A percentile compares a stretch with the other conserved stretches of the same genome.
These are phyloP conservation scores for Sebastes nivosus DNA, from an alignment of 2,797 vertebrate genomes.

Conservation along the genomic window DNA sequence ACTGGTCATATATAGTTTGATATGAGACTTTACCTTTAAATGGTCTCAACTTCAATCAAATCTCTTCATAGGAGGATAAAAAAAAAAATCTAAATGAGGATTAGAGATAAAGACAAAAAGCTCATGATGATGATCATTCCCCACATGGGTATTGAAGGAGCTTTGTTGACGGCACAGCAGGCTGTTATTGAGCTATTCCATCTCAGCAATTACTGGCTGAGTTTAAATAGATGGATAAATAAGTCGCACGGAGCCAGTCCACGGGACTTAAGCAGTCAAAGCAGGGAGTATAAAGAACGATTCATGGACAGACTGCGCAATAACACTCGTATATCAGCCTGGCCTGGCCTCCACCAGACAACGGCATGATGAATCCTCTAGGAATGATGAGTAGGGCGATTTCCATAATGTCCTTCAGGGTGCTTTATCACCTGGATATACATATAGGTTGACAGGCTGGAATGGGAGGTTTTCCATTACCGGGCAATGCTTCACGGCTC, in stretches of 20 bases:
- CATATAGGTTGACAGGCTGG: neutral
- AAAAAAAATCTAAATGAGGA: neutral
- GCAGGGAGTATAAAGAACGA: neutral
- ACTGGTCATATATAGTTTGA: neutral
- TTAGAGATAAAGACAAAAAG: conserved; percentile 15
- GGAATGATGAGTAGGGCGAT: conserved; percentile 55
- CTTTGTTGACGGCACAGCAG: neutral
- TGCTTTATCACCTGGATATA: conserved; percentile 42
- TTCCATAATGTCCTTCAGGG: conserved; percentile 52
- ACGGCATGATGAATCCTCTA: conserved; percentile 41
- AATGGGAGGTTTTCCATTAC: neutral
- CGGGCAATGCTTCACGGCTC: neutral
- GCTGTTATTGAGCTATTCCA: conserved; percentile 34
- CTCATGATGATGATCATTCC: neutral
- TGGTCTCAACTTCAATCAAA: neutral
- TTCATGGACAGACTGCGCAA: conserved; percentile 13
- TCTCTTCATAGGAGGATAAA: neutral
- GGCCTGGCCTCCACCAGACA: conserved; percentile 20
- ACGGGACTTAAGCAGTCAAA: neutral
- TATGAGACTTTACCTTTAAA: neutral
- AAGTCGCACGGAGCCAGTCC: neutral
- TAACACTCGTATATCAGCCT: conserved; percentile 36
- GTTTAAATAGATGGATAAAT: conserved; percentile 46
- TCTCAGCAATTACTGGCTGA: conserved; percentile 11
- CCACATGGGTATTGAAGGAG: conserved; percentile 5